Base-by-base conservation (phyloP, 2,797 vertebrate species). In the Chiroxiphia lanceolata region DNA sequence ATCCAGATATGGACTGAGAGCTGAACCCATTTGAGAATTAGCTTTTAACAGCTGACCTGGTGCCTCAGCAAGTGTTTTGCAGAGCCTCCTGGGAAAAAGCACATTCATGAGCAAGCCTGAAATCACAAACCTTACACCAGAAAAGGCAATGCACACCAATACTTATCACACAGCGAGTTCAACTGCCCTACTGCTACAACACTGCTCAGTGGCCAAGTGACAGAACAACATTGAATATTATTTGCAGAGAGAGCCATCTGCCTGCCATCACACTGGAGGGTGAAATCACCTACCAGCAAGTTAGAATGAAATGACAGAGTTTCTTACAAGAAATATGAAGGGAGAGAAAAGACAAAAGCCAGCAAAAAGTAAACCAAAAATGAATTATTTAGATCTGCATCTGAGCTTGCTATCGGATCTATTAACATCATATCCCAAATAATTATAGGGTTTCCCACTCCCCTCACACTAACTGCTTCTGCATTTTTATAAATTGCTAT, bases 1-100 rank as follows among this genome's bases (percentile, higher is more conserved):
- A 95, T 82, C 92, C 87, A 96, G 96, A 98, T 96, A 87, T 59
- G 84, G 97, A 96, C 94, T 96, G 93, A 95, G 92, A 97, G 71
- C 90, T 93, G 83, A 94, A 96, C 78, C 90, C 93, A 90, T 71
- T 67, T 83, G 81, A 97, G 95, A 96, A 90, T 95, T 93, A 96
- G 96, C 91, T 93, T 97, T 98, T 97, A 97, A 95, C 74, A 90
- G 87, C 83, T 97, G 97, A 98, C 95, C 97, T 96, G 86, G 75
- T 90, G 88, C 84, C 81, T 95, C 96, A 70, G 74, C 89, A 83
- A 71, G 87, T 26, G 53, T 82, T 96, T 85, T 94, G 78, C 86
- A 63, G 38, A 79, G 89, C 89, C 91, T 80, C 90, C 90, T 76
- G 70, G 85, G 88, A 94, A 91, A 97, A 94, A 80, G 11, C 50